phyloP scores from a whole-genome alignment of 2,888 invertebrate species.

The Nephrotoma guestfalica region DNA sequence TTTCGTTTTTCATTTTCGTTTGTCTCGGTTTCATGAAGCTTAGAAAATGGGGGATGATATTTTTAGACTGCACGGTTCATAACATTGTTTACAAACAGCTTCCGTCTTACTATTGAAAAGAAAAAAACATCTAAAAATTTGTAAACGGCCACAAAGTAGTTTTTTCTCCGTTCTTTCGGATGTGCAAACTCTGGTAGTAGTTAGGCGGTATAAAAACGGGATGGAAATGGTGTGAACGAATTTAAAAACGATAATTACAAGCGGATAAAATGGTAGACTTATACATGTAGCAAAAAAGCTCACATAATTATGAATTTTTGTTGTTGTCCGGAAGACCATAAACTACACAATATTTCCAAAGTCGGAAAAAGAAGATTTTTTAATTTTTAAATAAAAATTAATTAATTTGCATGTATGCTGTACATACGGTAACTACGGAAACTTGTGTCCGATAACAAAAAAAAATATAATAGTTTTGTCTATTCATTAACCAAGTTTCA shows the following conservation, averaged over 20 bases:
- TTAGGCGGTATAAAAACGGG: too few species aligned
- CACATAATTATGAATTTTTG: neutral
- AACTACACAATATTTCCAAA: neutral
- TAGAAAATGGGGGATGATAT: neutral
- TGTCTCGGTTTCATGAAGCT: neutral
- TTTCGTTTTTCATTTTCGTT: neutral
- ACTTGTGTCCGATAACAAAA: neutral
- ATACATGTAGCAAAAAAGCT: too few species aligned
- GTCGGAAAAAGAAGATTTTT: neutral
- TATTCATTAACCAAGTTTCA: neutral
- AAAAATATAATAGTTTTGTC: neutral
- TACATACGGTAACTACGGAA: neutral
- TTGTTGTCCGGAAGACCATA: neutral
- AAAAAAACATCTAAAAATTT: too few species aligned
- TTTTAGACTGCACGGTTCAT: too few species aligned
- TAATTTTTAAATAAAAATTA: neutral
- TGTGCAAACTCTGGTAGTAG: too few species aligned
- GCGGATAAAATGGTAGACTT: too few species aligned
- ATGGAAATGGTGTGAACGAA: too few species aligned
- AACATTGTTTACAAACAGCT: neutral
- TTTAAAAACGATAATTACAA: too few species aligned
- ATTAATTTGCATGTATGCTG: neutral
- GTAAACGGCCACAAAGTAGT: neutral
- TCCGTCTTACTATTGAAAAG: neutral
- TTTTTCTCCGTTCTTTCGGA: neutral